These are phyloP conservation scores for Agrochola circellaris DNA, from an alignment of 2,888 invertebrate genomes.

Conservation along the genomic window DNA sequence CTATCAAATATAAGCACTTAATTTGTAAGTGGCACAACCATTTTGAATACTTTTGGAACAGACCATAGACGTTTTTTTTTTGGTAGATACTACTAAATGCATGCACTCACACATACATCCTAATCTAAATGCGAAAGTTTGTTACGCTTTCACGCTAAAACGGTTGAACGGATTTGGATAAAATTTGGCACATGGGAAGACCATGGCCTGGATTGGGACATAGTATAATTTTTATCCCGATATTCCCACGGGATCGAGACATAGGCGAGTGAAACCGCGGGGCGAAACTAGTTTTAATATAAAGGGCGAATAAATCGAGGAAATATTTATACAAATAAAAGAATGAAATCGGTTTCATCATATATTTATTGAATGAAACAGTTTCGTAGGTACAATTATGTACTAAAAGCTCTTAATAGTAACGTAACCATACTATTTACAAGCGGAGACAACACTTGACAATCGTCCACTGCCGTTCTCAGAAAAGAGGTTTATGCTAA, in stretches of 20 bases:
- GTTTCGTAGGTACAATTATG: constrained; percentile 74
- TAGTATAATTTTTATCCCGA: no score
- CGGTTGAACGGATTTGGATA: no score
- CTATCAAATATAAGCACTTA: background rate
- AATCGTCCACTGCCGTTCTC: constrained; percentile 28
- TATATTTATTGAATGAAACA: constrained; percentile 85
- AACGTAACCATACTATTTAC: constrained; percentile 74
- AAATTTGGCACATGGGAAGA: no score
- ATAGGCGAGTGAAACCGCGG: no score
- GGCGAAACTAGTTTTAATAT: no score
- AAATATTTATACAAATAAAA: constrained; percentile 38
- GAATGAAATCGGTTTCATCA: constrained; percentile 64
- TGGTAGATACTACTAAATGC: background rate
- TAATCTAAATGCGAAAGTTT: no score
- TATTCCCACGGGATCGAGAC: no score
- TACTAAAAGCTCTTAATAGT: constrained; percentile 74
- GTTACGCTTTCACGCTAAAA: no score
- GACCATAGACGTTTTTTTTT: background rate
- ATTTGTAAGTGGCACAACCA: background rate
- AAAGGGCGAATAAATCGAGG: background rate
- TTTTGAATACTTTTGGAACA: background rate
- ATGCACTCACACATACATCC: background rate
- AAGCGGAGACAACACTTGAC: constrained; percentile 59
- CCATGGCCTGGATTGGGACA: no score
- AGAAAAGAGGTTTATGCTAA: constrained; percentile 38